These are phyloP conservation scores for Cryptus viduatorius DNA, from an alignment of 2,888 invertebrate species.

Conservation along the genomic window DNA sequence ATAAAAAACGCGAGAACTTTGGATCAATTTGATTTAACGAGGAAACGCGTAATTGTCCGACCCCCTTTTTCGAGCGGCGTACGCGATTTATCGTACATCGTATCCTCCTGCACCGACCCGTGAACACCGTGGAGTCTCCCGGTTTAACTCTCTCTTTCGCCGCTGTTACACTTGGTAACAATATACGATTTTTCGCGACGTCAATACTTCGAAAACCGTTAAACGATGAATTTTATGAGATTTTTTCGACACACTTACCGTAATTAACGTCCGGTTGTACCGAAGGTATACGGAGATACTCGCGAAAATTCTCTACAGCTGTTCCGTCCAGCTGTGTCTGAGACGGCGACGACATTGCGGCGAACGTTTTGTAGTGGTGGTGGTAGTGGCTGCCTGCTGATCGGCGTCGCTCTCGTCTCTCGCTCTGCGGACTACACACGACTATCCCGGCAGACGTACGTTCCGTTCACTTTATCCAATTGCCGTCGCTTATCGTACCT, in stretches of 20 bases:
- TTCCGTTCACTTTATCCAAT: slow-evolving; percentile 73
- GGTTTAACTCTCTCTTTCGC: background rate
- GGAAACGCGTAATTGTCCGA: slow-evolving; percentile 77
- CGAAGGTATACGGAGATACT: slow-evolving; percentile 94
- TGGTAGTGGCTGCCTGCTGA: slow-evolving; percentile 60
- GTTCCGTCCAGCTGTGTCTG: slow-evolving; percentile 83
- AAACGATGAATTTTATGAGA: background rate
- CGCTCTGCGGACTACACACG: slow-evolving; percentile 52
- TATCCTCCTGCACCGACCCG: slow-evolving; percentile 27
- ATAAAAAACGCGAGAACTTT: background rate
- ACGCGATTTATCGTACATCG: slow-evolving; percentile 54
- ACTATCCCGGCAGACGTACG: slow-evolving; percentile 77
- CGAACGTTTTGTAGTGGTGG: slow-evolving; percentile 39
- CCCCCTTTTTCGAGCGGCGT: slow-evolving; percentile 68
- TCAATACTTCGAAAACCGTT: background rate
- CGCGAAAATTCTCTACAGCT: slow-evolving; percentile 92
- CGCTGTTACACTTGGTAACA: background rate
- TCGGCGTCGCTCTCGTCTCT: slow-evolving; percentile 70
- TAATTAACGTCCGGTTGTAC: slow-evolving; percentile 96
- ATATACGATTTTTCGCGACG: slow-evolving; percentile 6
- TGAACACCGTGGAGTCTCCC: slow-evolving; percentile 2
- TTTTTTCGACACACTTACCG: slow-evolving; percentile 86
- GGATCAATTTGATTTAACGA: slow-evolving; percentile 65
- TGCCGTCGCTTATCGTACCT: slow-evolving; percentile 67
- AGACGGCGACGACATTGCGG: slow-evolving; percentile 72